Evolutionary conservation across 2,113 vertebrate genomes (phyloP).

Genomic region (Rutilus rutilus): DNA sequence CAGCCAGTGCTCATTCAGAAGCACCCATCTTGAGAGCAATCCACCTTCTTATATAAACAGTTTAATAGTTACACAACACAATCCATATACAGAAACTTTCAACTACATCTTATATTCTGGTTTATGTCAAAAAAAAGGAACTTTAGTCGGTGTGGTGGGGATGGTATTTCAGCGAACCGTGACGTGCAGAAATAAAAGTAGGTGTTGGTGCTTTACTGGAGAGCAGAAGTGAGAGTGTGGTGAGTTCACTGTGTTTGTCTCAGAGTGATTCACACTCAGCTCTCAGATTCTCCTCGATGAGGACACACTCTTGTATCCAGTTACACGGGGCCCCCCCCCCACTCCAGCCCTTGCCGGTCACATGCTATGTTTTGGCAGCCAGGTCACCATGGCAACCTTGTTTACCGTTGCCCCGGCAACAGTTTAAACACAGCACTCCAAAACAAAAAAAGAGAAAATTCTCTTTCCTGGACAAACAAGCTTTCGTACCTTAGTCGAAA

Average conservation of each 20-base stretch:
- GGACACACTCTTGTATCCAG: slow-evolving; percentile 70
- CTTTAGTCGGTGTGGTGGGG: not conserved
- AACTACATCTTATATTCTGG: not conserved
- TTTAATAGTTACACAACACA: not conserved
- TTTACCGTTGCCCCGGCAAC: slow-evolving; percentile 82
- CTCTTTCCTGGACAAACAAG: slow-evolving; percentile 70
- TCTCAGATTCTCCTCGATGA: slow-evolving; percentile 70
- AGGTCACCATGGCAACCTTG: slow-evolving; percentile 78
- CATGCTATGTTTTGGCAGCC: slow-evolving; percentile 79
- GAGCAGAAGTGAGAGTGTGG: slow-evolving; percentile 35
- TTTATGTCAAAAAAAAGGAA: not conserved
- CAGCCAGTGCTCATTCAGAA: not conserved
- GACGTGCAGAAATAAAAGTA: slow-evolving; percentile 5
- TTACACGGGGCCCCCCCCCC: slow-evolving; percentile 69
- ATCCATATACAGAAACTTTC: not conserved
- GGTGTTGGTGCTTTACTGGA: not conserved
- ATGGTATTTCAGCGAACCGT: not conserved
- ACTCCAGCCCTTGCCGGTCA: slow-evolving; percentile 66
- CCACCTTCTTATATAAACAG: not conserved
- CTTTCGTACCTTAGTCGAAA: slow-evolving; percentile 50
- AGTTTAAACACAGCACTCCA: slow-evolving; percentile 79
- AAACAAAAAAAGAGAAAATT: slow-evolving; percentile 77
- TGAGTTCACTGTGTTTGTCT: slow-evolving; percentile 39
- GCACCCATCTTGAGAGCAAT: slow-evolving; percentile 6
- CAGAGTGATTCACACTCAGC: slow-evolving; percentile 57